Evolutionary conservation across 2,797 vertebrate species (phyloP), one percentile per base, ranked within the genome.

Genomic region (Manis pentadactyla): DNA sequence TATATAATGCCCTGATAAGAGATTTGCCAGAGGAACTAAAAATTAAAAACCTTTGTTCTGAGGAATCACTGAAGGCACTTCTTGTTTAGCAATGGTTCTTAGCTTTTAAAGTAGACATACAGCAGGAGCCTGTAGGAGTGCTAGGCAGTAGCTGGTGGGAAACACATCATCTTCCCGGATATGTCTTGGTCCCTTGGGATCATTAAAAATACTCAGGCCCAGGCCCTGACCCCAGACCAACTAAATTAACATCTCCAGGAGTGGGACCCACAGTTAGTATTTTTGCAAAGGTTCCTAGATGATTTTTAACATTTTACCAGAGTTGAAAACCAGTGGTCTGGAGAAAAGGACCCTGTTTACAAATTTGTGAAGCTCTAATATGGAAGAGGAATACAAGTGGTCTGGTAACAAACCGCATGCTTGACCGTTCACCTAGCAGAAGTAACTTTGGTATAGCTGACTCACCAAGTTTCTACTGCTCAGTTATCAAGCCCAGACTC

Each of bases 291-390:
- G 42, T 74, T 27, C 17, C 61, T 57, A 53, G n/a, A 51, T 79
- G 29, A 79, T 90, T 87, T 87, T 93, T 69, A 68, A 85, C 69
- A 46, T 90, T 94, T 87, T 74, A 84, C 12, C 10, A 63, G 57
- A 46, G 15, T 75, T 49, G 3, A 68, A 37, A 73, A n/a, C 10
- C 46, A 69, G 51, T 37, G 34, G 29, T 42, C 34, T 84, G 74
- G 77, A 66, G 25, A 92, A 59, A 93, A 84, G 42, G 29, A 64
- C n/a, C 14, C 37, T 29, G 15, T 15, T 83, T 75, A 79, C 51
- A 78, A 53, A 78, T 66, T 3, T 73, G 34, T 66, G 61, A 84
- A n/a, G 39, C 63, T 90, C 49, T 42, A 53, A 12, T 61, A 25
- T 25, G 14, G 55, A 94, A 92, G 74, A 85, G 46, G 37, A 81